These are phyloP conservation scores for Eudasyphora cyanicolor DNA, from an alignment of 2,888 invertebrate genomes.

Conservation along the genomic window DNA sequence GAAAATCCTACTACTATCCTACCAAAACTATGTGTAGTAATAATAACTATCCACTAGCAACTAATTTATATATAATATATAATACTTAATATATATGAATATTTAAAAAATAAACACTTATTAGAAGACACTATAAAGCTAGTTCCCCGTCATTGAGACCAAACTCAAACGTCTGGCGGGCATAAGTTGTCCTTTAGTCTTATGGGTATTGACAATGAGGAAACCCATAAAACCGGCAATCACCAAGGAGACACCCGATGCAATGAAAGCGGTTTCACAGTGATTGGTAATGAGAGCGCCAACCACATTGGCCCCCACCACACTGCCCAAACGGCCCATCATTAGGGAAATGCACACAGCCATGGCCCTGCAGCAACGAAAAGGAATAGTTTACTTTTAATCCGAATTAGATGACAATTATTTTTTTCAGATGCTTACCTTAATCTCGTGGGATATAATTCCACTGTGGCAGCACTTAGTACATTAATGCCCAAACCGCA, in stretches of 20 bases:
- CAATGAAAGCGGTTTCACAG: conserved; percentile 80
- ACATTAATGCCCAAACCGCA: conserved; percentile 75
- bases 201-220: conserved; percentile 69
- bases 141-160: conserved; percentile 74
- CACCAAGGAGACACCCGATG: conserved; percentile 71
- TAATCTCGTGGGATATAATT: conserved; percentile 76
- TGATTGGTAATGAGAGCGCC: conserved; percentile 80
- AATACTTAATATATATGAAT: too few relatives aligned
- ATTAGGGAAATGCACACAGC: conserved; percentile 81
- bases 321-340: conserved; percentile 81
- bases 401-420: background rate
- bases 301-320: conserved; percentile 80
- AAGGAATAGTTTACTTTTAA: background rate
- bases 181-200: conserved; percentile 29
- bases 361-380: conserved; percentile 78
- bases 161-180: conserved; percentile 69
- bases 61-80: background rate
- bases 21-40: too few relatives aligned
- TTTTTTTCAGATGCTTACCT: conserved; percentile 72
- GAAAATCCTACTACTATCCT: conserved; percentile 35
- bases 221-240: conserved; percentile 71
- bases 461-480: conserved; percentile 75
- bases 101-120: too few relatives aligned
- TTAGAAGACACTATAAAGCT: too few relatives aligned
- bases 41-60: conserved; percentile 21